Conservation (phyloP, 2,888 invertebrate genomes). For the Diachrysia chrysitis region DNA sequence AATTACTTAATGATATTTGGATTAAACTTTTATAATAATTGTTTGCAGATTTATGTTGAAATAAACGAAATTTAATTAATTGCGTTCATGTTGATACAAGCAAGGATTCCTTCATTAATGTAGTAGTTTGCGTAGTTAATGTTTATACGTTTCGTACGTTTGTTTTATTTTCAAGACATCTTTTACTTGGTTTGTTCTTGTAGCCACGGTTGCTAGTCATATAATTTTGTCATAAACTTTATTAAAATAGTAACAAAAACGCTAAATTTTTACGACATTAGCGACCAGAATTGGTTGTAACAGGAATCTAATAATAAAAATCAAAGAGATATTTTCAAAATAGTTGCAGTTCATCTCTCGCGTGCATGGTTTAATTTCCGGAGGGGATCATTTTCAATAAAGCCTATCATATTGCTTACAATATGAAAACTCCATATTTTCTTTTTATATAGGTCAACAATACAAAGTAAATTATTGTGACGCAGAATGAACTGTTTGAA, state of each 20-base stretch:
- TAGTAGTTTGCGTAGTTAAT: background rate
- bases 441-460: conserved; percentile 21
- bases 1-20: conserved; percentile 56
- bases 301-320: conserved; percentile 26
- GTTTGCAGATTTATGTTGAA: conserved; percentile 12
- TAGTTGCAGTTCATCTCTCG: conserved; percentile 61
- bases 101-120: background rate
- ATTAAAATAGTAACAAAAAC: no score
- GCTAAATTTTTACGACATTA: no score
- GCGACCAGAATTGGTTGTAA: background rate
- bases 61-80: conserved; percentile 31
- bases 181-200: no score
- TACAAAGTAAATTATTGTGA: background rate
- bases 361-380: conserved; percentile 73
- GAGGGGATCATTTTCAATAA: conserved; percentile 64
- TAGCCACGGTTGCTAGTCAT: no score
- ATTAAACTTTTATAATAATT: conserved; percentile 34
- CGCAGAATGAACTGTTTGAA: no score
- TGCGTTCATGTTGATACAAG: conserved; percentile 16
- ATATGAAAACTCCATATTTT: conserved; percentile 29
- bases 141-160: no score
- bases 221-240: no score
- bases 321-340: conserved; percentile 35
- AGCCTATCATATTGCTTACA: conserved; percentile 45
- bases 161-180: no score